These are phyloP conservation scores for Osmoderma eremita DNA, from an alignment of 2,888 invertebrate species.

Conservation along the genomic window DNA sequence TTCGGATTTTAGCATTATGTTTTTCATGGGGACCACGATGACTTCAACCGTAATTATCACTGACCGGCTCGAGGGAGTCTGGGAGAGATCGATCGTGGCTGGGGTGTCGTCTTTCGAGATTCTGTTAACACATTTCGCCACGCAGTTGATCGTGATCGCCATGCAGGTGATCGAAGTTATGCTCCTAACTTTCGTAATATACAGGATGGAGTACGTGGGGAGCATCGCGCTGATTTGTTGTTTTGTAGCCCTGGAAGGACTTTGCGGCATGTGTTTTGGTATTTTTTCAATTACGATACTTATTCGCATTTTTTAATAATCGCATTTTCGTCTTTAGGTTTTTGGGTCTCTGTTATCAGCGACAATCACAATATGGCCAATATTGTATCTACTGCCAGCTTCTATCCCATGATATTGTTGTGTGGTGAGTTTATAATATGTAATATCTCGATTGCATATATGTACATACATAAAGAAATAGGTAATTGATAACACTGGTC, in stretches of 20 bases:
- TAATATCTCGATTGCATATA: no score
- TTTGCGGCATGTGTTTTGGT: conserved; percentile 88
- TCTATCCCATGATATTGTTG: conserved; percentile 88
- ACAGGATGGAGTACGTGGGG: conserved; percentile 72
- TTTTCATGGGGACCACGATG: conserved; percentile 85
- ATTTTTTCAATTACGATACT: conserved; percentile 44
- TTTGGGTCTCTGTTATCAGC: conserved; percentile 83
- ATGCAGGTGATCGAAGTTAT: conserved; percentile 75
- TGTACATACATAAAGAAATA: no score
- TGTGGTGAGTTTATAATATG: conserved; percentile 71
- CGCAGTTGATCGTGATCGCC: conserved; percentile 78
- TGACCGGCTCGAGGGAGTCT: conserved; percentile 84
- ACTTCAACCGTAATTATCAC: conserved; percentile 84
- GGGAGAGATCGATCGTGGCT: conserved; percentile 88
- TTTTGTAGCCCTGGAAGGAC: conserved; percentile 76
- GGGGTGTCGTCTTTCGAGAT: conserved; percentile 85
- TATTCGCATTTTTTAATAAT: conserved; percentile 10
- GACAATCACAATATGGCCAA: conserved; percentile 83
- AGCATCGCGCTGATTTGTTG: conserved; percentile 70
- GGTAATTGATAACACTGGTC: no score
- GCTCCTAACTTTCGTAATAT: conserved; percentile 70
- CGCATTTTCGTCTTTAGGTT: conserved; percentile 65
- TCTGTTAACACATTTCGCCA: conserved; percentile 80
- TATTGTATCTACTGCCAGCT: conserved; percentile 86
- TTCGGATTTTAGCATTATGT: conserved; percentile 74